Base-by-base conservation (phyloP, 2,888 invertebrate species). In the Euclidia mi region DNA sequence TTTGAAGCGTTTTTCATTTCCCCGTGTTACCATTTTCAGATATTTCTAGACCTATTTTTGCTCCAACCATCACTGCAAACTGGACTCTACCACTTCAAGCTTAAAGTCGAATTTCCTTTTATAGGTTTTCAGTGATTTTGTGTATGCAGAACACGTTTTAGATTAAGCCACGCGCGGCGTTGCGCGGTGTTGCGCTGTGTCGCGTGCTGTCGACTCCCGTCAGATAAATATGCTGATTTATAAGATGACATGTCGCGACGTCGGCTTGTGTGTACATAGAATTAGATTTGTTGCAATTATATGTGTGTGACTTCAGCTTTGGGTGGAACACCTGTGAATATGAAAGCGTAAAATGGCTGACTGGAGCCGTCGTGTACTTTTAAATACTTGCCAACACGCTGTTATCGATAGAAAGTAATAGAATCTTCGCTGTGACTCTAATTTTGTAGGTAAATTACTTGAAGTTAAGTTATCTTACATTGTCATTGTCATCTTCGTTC, bases 211-310 rank as follows among this genome's bases (percentile, higher is more conserved):
- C 34, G 34, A n/a, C 35, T 42, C 65, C 52, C 56, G 62, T 49
- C 47, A 64, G 56, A 65, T 73, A 73, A 72, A 59, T 72, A 76
- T 72, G 76, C 48, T 76, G 76, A 72, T 76, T 76, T 73, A 76
- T 63, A 65, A 57, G 52, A 37, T 34, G 18, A 63, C 72, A 56
- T 65, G 45, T 43, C 52, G 51, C 34, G 49, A 11, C 47, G 7
- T n/a, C 4, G 1, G 14, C 12, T 1, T 20, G 3, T 12, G 2
- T 7, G 20, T 20, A 12, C 12, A 38, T 7, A n/a, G 14, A 7
- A 6, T 17, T 15, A 38, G 14, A 17, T 35, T 35, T 2, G 9
- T 34, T 34, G 34, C 29, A 29, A 29, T 29, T 2, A 29, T 1
- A n/a, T 10, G 20, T 25, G 7, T 25, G 7, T 1, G 4, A 20